Conservation (phyloP, 2,888 invertebrate species). For the Xestia xanthographa region DNA sequence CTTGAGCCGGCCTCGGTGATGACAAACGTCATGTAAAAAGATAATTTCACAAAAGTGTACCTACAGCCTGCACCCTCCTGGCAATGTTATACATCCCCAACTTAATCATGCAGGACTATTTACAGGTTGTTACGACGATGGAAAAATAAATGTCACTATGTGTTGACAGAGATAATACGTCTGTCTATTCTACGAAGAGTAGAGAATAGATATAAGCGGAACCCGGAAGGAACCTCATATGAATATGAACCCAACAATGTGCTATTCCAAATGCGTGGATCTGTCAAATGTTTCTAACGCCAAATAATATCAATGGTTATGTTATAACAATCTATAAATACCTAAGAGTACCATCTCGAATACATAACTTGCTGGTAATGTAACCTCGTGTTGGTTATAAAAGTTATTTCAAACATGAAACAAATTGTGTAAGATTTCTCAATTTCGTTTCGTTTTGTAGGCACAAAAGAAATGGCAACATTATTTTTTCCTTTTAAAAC, state of each 20-base stretch:
- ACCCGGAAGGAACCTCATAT: background rate
- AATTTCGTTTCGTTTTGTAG: background rate
- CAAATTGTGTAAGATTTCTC: background rate
- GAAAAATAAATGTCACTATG: background rate
- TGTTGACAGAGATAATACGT: background rate
- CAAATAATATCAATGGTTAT: background rate
- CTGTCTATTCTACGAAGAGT: background rate
- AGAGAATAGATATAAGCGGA: background rate
- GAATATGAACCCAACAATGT: too few relatives aligned
- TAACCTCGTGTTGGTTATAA: background rate
- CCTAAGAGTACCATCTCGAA: background rate
- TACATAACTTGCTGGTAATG: background rate
- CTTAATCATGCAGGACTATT: background rate
- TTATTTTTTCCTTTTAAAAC: background rate
- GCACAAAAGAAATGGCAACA: conserved; percentile 10
- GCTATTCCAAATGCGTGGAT: background rate
- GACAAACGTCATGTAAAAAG: too few relatives aligned
- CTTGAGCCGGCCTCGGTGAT: too few relatives aligned
- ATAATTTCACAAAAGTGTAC: background rate
- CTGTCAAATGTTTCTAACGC: conserved; percentile 16
- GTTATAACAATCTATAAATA: background rate
- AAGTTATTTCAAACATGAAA: background rate
- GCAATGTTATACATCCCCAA: background rate
- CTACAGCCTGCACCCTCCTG: background rate
- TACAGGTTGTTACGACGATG: background rate